Evolutionary conservation across 2,888 invertebrate species (phyloP), one percentile per base, ranked within the genome.

Genomic region (Apotomis turbidana): DNA sequence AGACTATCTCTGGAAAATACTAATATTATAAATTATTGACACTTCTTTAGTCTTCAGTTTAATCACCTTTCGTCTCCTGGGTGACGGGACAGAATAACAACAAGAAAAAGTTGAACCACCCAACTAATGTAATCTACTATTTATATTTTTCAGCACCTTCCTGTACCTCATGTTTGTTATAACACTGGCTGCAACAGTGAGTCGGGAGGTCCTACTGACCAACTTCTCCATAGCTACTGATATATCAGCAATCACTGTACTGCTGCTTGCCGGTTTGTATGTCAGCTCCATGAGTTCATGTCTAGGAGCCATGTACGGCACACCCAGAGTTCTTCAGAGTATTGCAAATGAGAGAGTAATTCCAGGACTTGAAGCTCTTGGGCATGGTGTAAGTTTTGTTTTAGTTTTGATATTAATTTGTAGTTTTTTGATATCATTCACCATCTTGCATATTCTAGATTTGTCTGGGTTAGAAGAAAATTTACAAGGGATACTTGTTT

Each of bases 281-380:
- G 98, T 99, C 13, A 98, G 98, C 68, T 98, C 98, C 15, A 97
- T 99, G 95, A 98, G 98, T 58, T 98, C 98, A 61, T 98, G 98
- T 85, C 95, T 99, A 80, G 99, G 98, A 10, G 98, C 98, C 52
- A 97, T 99, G 96, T 99, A 99, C 84, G 99, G 99, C 3, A 98
- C 99, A 1, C 98, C 99, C 0, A 94, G 99, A 78, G 98, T 99
- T 1, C 91, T 99, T 46, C 99, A 99, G 88, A 98, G 98, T 75
- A 98, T 99, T 79, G 98, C 99, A 58, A 96, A 97, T 84, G 99
- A 99, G 87, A 98, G 97, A 90, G 98, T 98, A 54, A 97, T 99
- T 80, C 99, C 99, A 5, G 96, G 97, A 78, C 96, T 99, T 78
- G 96, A 96, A 78, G 93, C 96, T 68, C 95, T 99, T 68, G 97